Conservation (phyloP, 2,113 vertebrate species). For the Dendrocopos noguchii region DNA sequence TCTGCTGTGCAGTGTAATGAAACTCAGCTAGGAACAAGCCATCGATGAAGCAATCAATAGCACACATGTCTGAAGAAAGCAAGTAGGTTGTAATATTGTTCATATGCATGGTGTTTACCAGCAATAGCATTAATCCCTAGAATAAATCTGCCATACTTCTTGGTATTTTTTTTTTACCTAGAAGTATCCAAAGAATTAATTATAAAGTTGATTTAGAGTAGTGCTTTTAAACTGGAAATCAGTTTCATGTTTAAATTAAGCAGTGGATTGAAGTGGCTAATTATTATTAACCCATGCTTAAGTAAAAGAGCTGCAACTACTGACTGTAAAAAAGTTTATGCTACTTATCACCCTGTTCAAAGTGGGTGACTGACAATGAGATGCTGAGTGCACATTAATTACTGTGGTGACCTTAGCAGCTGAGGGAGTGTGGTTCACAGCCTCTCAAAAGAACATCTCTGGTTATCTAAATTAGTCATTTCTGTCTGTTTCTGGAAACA, state of each 20-base stretch:
- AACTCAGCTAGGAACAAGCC: background rate
- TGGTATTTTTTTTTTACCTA: background rate
- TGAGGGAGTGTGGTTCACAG: background rate
- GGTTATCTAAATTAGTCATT: background rate
- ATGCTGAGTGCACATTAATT: background rate
- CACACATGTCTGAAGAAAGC: background rate
- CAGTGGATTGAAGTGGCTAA: background rate
- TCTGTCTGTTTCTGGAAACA: background rate
- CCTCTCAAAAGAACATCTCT: background rate
- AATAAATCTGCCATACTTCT: background rate
- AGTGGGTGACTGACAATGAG: background rate
- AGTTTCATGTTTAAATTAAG: conserved; percentile 20
- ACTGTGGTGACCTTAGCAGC: background rate
- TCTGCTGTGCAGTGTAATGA: conserved; percentile 18
- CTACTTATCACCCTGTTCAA: background rate
- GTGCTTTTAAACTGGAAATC: conserved; percentile 16
- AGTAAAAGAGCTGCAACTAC: background rate
- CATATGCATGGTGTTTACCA: background rate
- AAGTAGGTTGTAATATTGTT: background rate
- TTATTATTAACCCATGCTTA: background rate
- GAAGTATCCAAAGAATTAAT: conserved; percentile 29
- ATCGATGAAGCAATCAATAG: conserved; percentile 37
- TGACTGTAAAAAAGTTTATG: background rate
- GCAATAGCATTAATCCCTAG: background rate
- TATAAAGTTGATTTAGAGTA: conserved; percentile 26